These are phyloP conservation scores for Gouania willdenowi DNA, from an alignment of 2,797 vertebrate species.

Conservation along the genomic window DNA sequence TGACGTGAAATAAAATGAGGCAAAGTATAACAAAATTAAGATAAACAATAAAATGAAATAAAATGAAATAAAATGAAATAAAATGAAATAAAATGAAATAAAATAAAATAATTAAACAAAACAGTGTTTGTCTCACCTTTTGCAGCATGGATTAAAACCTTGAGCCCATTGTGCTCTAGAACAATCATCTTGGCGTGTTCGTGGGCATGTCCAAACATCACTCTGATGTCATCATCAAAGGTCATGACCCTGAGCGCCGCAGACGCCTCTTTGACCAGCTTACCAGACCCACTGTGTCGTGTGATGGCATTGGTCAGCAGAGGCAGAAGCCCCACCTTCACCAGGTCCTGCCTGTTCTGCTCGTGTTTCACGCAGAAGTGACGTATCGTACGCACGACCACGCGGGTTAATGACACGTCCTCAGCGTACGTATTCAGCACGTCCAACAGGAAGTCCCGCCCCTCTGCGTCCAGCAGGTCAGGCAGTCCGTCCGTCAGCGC, in stretches of 20 bases:
- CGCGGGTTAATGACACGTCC: conserved; percentile 52
- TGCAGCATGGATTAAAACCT: conserved; percentile 85
- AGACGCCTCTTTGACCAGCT: conserved; percentile 78
- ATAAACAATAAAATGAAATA: too few relatives aligned
- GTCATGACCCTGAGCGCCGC: conserved; percentile 84
- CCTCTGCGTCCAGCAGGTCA: conserved; percentile 82
- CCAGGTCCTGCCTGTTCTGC: conserved; percentile 86
- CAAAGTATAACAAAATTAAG: too few relatives aligned
- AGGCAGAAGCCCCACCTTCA: conserved; percentile 77
- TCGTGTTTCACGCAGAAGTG: conserved; percentile 90
- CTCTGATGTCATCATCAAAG: conserved; percentile 90
- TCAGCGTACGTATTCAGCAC: conserved; percentile 46
- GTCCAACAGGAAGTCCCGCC: conserved; percentile 76
- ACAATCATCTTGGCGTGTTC: conserved; percentile 93
- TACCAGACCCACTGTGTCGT: conserved; percentile 55
- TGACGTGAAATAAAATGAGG: too few relatives aligned
- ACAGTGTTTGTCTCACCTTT: conserved; percentile 79
- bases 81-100: too few relatives aligned
- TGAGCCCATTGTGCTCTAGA: conserved; percentile 82
- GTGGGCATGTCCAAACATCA: conserved; percentile 87
- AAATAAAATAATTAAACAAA: too few relatives aligned
- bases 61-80: too few relatives aligned
- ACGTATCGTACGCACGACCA: conserved; percentile 69
- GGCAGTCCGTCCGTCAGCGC: conserved; percentile 88
- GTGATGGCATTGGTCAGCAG: conserved; percentile 72